These are phyloP conservation scores for Alectoris magna DNA, from an alignment of 2,797 vertebrate genomes.

Conservation along the genomic window DNA sequence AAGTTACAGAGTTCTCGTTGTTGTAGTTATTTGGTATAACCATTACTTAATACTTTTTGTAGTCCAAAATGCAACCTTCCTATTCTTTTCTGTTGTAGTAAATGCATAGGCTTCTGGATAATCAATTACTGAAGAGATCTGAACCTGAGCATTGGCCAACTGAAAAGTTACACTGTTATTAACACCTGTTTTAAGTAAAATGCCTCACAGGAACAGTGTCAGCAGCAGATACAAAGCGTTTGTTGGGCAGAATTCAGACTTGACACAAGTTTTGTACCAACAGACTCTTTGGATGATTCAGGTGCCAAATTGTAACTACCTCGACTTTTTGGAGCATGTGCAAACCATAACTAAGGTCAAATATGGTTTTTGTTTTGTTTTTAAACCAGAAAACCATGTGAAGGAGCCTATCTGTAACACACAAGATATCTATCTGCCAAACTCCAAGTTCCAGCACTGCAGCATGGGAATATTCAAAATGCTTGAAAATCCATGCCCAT, in stretches of 20 bases:
- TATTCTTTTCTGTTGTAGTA: not conserved
- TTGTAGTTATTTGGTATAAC: not conserved
- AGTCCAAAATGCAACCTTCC: not conserved
- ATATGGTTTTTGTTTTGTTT: not conserved
- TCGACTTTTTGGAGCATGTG: not conserved
- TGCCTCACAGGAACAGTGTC: not conserved
- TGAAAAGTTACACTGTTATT: not conserved
- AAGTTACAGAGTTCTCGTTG: not conserved
- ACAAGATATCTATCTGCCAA: conserved; percentile 2
- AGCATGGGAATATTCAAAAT: not conserved
- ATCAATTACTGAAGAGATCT: not conserved
- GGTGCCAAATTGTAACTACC: not conserved
- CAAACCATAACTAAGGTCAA: not conserved
- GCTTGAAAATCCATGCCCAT: conserved; percentile 9
- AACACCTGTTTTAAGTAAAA: conserved; percentile 10
- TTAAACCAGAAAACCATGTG: not conserved
- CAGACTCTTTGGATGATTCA: not conserved
- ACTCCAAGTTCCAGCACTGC: conserved; percentile 5
- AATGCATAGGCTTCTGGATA: not conserved
- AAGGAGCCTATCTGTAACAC: conserved; percentile 27
- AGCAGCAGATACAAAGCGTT: not conserved
- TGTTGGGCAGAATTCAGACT: conserved; percentile 14
- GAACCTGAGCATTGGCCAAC: not conserved
- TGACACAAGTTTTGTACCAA: not conserved
- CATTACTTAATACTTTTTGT: not conserved